Percentiles rank a stretch among this genome's conserved stretches.
Evolutionary conservation across 64 coral and sea anemone genomes (phyloP).

Genomic region (Hydrozoanthus tunicans): DNA sequence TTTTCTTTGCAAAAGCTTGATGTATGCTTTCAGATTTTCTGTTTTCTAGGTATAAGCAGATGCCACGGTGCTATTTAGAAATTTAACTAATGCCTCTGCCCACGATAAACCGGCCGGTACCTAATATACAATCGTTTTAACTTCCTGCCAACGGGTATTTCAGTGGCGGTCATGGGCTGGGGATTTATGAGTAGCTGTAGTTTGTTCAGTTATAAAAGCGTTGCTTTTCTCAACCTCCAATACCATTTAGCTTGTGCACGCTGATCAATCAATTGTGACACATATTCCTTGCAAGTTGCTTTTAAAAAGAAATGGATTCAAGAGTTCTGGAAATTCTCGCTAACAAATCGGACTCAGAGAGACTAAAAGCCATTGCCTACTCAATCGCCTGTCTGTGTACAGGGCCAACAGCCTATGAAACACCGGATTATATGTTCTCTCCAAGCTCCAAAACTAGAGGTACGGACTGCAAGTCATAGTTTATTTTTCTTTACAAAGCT

Average conservation of each 20-base stretch:
- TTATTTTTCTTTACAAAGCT: neutral
- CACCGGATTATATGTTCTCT: conserved; percentile 19
- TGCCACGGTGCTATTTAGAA: neutral
- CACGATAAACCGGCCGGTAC: neutral
- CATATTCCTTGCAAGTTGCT: neutral
- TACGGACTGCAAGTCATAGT: neutral
- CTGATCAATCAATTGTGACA: too few species aligned
- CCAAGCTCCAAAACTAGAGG: conserved; percentile 31
- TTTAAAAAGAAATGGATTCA: conserved; percentile 21
- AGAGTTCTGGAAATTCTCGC: conserved; percentile 30
- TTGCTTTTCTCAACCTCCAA: neutral
- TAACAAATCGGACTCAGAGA: conserved; percentile 45
- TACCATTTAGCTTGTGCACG: neutral
- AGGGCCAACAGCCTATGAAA: conserved; percentile 39
- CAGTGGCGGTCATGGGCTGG: neutral
- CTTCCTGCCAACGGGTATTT: neutral
- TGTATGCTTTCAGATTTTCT: neutral
- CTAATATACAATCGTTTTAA: neutral
- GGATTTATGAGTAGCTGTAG: neutral
- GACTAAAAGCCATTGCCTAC: conserved; percentile 46
- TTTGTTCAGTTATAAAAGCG: neutral
- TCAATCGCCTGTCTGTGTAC: conserved; percentile 52
- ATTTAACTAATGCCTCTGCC: neutral
- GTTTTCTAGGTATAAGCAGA: too few species aligned
- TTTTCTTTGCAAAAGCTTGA: neutral